Conservation (phyloP, 1,140 invertebrate species). For the Varroa destructor region DNA sequence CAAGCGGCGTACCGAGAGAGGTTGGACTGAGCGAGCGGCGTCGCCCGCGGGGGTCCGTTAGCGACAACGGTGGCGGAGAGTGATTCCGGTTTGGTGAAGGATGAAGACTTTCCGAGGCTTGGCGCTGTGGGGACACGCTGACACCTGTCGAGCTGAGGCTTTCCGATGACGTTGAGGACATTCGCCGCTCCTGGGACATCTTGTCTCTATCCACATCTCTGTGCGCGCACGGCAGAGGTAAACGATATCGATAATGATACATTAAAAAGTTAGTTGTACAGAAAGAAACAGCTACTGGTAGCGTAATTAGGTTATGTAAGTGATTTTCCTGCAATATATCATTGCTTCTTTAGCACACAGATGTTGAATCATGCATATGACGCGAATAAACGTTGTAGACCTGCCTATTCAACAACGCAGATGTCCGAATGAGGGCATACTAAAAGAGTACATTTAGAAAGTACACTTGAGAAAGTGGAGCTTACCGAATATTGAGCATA, state of each 20-base stretch:
- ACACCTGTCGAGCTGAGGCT: slow-evolving; percentile 13
- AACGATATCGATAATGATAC: not conserved
- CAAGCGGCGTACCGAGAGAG: slow-evolving; percentile 14
- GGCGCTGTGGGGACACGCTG: slow-evolving; percentile 19
- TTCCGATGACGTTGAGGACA: slow-evolving; percentile 24
- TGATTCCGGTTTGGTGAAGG: slow-evolving; percentile 22
- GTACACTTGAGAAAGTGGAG: not conserved
- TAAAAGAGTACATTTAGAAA: too few species aligned
- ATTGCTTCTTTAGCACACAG: too few species aligned
- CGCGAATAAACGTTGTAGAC: too few species aligned
- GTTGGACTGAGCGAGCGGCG: slow-evolving; percentile 21
- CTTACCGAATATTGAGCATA: slow-evolving; percentile 30
- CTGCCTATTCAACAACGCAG: too few species aligned
- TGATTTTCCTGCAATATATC: too few species aligned
- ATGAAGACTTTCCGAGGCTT: slow-evolving; percentile 20
- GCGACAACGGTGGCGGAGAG: slow-evolving; percentile 20
- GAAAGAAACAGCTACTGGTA: not conserved
- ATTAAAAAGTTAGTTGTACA: not conserved
- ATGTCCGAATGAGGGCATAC: too few species aligned
- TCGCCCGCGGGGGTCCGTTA: slow-evolving; percentile 20
- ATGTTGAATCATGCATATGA: too few species aligned
- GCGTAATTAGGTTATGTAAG: too few species aligned
- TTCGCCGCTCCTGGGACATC: slow-evolving; percentile 19
- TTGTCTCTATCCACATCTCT: slow-evolving; percentile 20
- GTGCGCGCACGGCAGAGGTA: not conserved